Conservation (phyloP, 2,113 vertebrate genomes). For the Marmota monax region DNA sequence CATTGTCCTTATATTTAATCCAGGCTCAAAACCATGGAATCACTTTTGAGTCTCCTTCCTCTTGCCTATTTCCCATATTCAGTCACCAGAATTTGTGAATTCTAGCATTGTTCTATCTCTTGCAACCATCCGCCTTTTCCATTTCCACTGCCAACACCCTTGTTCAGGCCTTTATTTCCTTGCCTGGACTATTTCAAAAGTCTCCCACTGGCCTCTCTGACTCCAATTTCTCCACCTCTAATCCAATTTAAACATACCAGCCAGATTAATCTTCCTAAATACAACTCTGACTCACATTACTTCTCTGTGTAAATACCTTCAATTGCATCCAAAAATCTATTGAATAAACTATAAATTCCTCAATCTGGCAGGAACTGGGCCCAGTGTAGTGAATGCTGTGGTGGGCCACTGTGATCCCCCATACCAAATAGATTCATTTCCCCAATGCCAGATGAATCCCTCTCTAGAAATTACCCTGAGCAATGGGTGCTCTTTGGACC, state of each 20-base stretch:
- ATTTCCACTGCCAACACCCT: constrained; percentile 9
- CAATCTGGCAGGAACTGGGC: neutral
- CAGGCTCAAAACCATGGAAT: neutral
- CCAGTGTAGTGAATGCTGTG: neutral
- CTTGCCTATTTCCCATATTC: neutral
- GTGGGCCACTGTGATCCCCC: neutral
- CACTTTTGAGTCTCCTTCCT: constrained; percentile 24
- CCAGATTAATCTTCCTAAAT: constrained; percentile 51
- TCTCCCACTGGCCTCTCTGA: constrained; percentile 41
- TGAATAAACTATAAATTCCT: constrained; percentile 53
- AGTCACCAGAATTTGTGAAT: constrained; percentile 25
- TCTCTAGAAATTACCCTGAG: constrained; percentile 44
- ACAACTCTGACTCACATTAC: constrained; percentile 56
- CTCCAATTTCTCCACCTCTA: constrained; percentile 50
- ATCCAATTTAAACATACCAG: constrained; percentile 55
- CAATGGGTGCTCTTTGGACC: constrained; percentile 30
- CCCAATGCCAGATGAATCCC: constrained; percentile 15
- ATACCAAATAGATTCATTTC: neutral
- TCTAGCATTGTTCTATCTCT: constrained; percentile 48
- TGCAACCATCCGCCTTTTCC: constrained; percentile 47
- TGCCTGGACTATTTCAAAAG: constrained; percentile 64
- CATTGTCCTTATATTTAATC: neutral
- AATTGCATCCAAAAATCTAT: constrained; percentile 3
- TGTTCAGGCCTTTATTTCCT: constrained; percentile 63
- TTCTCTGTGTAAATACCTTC: constrained; percentile 54